Evolutionary conservation across 2,797 vertebrate species (phyloP).

Genomic region (Myotis daubentonii): DNA sequence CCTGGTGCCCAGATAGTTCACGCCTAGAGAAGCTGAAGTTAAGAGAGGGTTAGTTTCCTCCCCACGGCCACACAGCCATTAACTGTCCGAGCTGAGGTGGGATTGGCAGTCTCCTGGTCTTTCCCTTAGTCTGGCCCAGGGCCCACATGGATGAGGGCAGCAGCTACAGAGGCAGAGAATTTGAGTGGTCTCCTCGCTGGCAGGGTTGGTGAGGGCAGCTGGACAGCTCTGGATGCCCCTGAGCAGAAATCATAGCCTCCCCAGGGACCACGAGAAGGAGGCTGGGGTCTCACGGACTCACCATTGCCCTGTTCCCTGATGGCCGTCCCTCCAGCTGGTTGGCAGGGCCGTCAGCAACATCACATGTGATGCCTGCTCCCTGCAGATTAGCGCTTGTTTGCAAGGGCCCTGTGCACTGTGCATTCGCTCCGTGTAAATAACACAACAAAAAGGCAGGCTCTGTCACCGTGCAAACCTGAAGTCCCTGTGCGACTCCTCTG

Average conservation of each 20-base stretch:
- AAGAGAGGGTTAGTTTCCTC: background rate
- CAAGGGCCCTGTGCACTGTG: background rate
- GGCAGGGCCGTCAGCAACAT: background rate
- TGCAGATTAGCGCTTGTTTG: background rate
- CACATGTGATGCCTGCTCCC: background rate
- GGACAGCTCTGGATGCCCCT: conserved; percentile 15
- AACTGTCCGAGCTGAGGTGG: background rate
- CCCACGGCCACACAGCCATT: background rate
- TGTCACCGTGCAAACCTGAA: fast-evolving
- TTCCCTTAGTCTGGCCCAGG: background rate
- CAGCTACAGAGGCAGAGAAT: background rate
- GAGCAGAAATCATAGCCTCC: background rate
- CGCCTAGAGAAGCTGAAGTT: background rate
- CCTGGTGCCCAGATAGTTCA: background rate
- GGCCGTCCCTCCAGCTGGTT: conserved; percentile 31
- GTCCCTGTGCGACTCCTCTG: background rate
- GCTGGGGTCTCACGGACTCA: background rate
- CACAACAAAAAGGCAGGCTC: conserved; percentile 35
- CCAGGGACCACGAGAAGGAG: background rate
- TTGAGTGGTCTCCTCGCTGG: background rate
- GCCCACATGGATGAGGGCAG: background rate
- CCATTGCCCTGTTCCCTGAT: background rate
- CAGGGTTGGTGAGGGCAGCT: background rate
- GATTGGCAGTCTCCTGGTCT: background rate
- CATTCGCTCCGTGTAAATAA: conserved; percentile 53